phyloP scores from a whole-genome alignment of 2,888 invertebrate genomes.

The Tupiocoris notatus region DNA sequence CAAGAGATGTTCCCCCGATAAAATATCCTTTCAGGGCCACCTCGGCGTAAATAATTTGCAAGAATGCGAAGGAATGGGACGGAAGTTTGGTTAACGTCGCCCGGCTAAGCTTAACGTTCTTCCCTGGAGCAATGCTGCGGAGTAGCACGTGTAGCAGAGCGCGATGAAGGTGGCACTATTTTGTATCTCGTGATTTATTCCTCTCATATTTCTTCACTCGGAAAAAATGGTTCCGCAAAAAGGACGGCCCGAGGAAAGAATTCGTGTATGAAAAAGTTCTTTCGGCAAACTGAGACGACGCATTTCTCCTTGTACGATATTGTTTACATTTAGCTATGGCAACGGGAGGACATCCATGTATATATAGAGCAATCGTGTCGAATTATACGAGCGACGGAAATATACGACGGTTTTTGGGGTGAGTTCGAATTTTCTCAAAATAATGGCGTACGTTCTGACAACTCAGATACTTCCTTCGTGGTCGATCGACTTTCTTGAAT shows the following conservation, averaged over 20 bases:
- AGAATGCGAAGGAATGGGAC: neutral
- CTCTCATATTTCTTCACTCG: neutral
- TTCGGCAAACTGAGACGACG: neutral
- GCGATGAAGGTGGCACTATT: neutral
- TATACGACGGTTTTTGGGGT: too few relatives aligned
- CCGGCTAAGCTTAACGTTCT: neutral
- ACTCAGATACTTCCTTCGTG: neutral
- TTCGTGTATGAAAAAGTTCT: neutral
- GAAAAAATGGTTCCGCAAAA: neutral
- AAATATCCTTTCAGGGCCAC: neutral
- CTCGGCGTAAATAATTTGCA: neutral
- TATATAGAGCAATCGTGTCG: too few relatives aligned
- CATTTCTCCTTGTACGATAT: neutral
- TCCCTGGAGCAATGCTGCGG: neutral
- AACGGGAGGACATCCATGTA: too few relatives aligned
- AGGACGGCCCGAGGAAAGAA: neutral
- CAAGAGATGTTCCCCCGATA: neutral
- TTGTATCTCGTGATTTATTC: neutral
- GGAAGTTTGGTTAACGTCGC: neutral
- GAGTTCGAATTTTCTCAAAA: too few relatives aligned
- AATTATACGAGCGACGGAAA: too few relatives aligned
- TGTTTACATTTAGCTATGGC: neutral
- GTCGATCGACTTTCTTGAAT: neutral
- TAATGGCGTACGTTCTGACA: neutral
- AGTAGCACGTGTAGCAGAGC: neutral